Evolutionary conservation across 2,113 vertebrate species (phyloP), one percentile per base, ranked within the genome.

Genomic region (Cromileptes altivelis): DNA sequence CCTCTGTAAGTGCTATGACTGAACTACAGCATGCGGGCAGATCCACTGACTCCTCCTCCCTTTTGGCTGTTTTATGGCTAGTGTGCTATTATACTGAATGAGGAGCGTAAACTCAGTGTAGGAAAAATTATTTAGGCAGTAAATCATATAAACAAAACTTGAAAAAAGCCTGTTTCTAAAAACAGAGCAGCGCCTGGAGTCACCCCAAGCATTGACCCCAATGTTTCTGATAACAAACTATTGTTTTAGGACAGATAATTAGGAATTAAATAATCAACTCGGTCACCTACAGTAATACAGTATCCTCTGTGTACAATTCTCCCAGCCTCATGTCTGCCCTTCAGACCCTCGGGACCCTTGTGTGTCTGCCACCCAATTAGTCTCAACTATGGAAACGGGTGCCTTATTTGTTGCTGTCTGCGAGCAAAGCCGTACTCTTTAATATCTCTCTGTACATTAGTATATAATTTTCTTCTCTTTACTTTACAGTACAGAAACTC

Each of bases 401-500:
- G 61, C 75, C 70, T 80, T 68, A 53, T 73, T 73, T 87, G 88
- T 89, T 84, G 89, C 88, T 63, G 84, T 85, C 80, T 78, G 58
- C 63, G 87, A 91, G 80, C 83, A 92, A 88, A 91, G 81, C 85
- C 74, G 81, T 88, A 87, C 78, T 93, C 92, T 91, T 94, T 94
- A 93, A 95, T 94, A 95, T 95, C 93, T 96, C 94, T 95, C 95
- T 96, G 94, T 96, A 96, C 94, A 95, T 90, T 92, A 91, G 89
- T 94, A 96, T 96, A 96, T 95, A 94, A 86, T 94, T 92, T 93
- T 93, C 90, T 94, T 94, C 91, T 94, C 93, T 96, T 94, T 95
- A 96, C 95, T 95, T 96, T 97, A 97, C 97, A 97, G 97, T 97
- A 98, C 93, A 95, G 96, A 95, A 97, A 97, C 95, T 97, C 97